Base-by-base conservation (phyloP, 2,797 vertebrate species). In the Gadopsis bispinosus region DNA sequence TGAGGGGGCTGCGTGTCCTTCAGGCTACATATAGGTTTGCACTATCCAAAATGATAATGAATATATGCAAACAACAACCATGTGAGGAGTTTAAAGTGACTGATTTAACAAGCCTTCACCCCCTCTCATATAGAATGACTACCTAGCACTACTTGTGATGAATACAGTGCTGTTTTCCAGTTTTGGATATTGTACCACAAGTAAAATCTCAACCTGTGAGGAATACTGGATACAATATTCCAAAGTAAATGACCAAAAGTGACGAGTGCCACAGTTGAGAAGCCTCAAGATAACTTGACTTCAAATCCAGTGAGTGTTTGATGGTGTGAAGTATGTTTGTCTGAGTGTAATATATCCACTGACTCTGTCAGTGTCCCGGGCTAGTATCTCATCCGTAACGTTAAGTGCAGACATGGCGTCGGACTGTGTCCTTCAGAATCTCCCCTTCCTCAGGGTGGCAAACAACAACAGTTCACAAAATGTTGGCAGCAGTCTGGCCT, bases 381-480 rank as follows among this genome's bases (percentile, higher is more conserved):
- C 58, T n/a, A 73, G 91, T 87, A 91, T 41, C 86, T 91, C 91
- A 93, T 90, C 69, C 73, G 83, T 83, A 84, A 91, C 80, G 53
- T 86, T 87, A 91, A 84, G 88, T 86, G 79, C 81, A 88, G 80
- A 80, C 82, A 92, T 86, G 86, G 85, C 59, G 68, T 60, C 83
- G 9, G 37, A 39, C 37, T 45, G 76, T 90, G 90, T 83, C 90
- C 90, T 90, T 89, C 88, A 87, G 37, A 76, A 48, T 1, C 33
- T 48, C 60, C 54, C 51, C 53, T 4, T 8, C 62, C 45, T 53
- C 71, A 20, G 7, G 3, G 33, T 75, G 65, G 16, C 85, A 69
- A 66, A 87, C 68, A 66, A 80, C 66, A 79, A 29, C 79, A 85
- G 85, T 78, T 83, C 69, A 60, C 7, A 71, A 75, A 29, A 17